Percentiles rank a stretch among this genome's conserved stretches.
These are phyloP conservation scores for Agonopterix heracliana DNA, from an alignment of 2,888 invertebrate genomes.

Conservation along the genomic window DNA sequence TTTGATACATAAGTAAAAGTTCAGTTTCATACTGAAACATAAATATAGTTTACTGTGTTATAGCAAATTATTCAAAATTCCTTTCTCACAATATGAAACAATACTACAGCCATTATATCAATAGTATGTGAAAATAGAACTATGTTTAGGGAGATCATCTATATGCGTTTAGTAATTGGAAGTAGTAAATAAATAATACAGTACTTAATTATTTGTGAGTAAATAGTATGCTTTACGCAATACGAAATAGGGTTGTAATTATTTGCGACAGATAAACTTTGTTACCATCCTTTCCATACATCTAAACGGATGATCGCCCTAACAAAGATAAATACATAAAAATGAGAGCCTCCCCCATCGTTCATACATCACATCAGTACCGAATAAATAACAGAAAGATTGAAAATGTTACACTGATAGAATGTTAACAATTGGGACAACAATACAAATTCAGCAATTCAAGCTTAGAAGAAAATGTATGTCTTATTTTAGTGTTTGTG, in stretches of 20 bases:
- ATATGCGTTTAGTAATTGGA: not conserved
- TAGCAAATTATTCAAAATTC: too few relatives aligned
- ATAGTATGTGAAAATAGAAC: conserved; percentile 38
- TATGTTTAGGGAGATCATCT: not conserved
- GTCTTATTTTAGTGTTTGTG: not conserved
- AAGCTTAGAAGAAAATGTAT: conserved; percentile 5
- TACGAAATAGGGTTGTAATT: not conserved
- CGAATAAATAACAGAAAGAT: conserved; percentile 15
- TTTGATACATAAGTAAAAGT: conserved; percentile 29
- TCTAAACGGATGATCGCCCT: conserved; percentile 41
- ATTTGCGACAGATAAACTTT: too few relatives aligned
- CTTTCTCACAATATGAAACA: conserved; percentile 41
- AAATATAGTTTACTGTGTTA: conserved; percentile 27
- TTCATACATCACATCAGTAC: conserved; percentile 30
- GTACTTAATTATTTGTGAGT: too few relatives aligned
- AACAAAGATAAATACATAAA: conserved; percentile 24
- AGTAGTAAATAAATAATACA: too few relatives aligned
- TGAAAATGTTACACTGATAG: not conserved
- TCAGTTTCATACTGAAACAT: conserved; percentile 44
- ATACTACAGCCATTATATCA: conserved; percentile 42
- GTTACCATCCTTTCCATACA: too few relatives aligned
- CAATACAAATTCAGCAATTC: conserved; percentile 7
- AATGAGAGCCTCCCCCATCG: conserved; percentile 49
- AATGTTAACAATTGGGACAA: conserved; percentile 1
- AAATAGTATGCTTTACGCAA: not conserved